A percentile compares a stretch with the other conserved stretches of the same genome.
Conservation (phyloP, 2,888 invertebrate species). For the Gymnosoma rotundatum region DNA sequence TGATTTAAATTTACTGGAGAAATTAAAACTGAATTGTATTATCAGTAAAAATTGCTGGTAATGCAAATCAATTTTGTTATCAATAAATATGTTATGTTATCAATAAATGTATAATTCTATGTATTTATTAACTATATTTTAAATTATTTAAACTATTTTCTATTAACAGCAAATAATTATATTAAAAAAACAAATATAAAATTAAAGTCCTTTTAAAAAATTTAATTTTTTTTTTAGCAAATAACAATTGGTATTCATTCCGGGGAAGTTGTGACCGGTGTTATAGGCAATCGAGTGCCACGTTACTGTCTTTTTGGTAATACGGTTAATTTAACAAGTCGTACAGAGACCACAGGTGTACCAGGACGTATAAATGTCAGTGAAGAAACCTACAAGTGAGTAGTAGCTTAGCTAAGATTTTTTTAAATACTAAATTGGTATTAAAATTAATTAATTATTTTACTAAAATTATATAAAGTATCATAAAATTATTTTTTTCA, state of each 20-base stretch:
- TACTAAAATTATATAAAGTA: background rate
- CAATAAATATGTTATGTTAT: no score
- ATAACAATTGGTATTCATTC: slow-evolving; percentile 97
- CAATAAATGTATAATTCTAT: no score
- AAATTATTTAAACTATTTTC: background rate
- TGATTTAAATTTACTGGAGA: no score
- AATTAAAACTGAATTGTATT: no score
- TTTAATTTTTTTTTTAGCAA: slow-evolving; percentile 85
- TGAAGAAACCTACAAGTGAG: slow-evolving; percentile 94
- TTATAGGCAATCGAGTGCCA: slow-evolving; percentile 97
- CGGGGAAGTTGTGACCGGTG: slow-evolving; percentile 96
- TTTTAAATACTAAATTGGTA: background rate
- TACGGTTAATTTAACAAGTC: slow-evolving; percentile 95
- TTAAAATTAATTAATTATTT: background rate
- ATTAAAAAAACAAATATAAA: background rate
- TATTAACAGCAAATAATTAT: no score
- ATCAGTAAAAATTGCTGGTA: no score
- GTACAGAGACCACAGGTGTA: slow-evolving; percentile 95
- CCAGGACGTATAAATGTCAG: slow-evolving; percentile 95
- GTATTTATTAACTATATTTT: background rate
- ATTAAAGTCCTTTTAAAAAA: background rate
- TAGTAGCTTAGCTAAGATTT: slow-evolving; percentile 44
- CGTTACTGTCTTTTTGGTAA: slow-evolving; percentile 96
- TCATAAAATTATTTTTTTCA: no score
- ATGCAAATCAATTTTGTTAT: no score